Evolutionary conservation across 1,140 invertebrate species (phyloP).

Genomic region (Drosophila gunungcola): DNA sequence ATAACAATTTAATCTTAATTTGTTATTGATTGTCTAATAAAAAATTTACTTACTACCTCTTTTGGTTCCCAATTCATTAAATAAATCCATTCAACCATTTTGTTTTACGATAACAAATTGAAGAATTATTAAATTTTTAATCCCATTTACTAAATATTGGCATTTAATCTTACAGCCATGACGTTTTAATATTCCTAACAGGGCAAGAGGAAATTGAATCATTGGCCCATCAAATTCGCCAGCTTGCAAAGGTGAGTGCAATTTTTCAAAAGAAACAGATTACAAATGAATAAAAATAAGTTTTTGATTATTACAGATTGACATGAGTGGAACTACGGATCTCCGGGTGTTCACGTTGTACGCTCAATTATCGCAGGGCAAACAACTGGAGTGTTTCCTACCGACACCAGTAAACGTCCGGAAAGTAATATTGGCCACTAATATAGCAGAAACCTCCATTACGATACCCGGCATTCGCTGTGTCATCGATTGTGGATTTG

Average conservation of each 20-base stretch:
- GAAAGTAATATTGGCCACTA: conserved; percentile 98
- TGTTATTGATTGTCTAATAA: too few species aligned
- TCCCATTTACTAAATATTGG: conserved; percentile 4
- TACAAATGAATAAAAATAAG: neutral
- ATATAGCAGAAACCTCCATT: conserved; percentile 98
- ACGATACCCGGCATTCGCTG: conserved; percentile 97
- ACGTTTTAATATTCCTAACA: conserved; percentile 98
- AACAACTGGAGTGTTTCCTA: conserved; percentile 92
- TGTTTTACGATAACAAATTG: too few species aligned
- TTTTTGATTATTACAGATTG: conserved; percentile 15
- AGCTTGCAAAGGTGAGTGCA: conserved; percentile 88
- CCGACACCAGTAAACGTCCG: conserved; percentile 88
- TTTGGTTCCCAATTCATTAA: too few species aligned
- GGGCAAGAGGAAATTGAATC: conserved; percentile 99
- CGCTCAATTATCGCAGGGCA: conserved; percentile 90
- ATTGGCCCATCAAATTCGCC: conserved; percentile 90
- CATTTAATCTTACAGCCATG: conserved; percentile 86
- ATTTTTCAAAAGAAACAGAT: neutral
- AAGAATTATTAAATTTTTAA: neutral
- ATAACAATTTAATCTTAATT: too few species aligned
- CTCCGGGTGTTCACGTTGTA: conserved; percentile 93
- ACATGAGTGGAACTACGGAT: conserved; percentile 64
- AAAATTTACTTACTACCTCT: too few species aligned
- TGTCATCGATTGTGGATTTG: conserved; percentile 97
- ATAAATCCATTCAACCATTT: too few species aligned